Conservation (phyloP, 1,140 invertebrate genomes). For the Drosophila parabipectinata region DNA sequence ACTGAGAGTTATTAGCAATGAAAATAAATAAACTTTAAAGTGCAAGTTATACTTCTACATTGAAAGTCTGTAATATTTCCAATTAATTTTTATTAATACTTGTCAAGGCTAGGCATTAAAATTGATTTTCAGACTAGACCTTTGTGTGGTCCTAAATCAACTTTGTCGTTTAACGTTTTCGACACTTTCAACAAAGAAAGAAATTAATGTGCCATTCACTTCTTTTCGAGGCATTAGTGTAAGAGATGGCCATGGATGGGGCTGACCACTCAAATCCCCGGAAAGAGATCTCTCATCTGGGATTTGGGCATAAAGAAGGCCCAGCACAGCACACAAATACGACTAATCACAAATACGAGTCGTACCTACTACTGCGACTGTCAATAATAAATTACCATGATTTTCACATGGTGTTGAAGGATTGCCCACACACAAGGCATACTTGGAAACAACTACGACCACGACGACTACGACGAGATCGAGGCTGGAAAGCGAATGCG, state of each 20-base stretch:
- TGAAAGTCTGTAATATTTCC: background rate
- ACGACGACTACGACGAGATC: background rate
- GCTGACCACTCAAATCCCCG: conserved; percentile 19
- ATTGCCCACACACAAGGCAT: conserved; percentile 70
- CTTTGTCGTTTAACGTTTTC: conserved; percentile 36
- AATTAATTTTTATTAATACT: conserved; percentile 2
- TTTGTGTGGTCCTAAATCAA: conserved; percentile 25
- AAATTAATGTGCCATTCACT: conserved; percentile 39
- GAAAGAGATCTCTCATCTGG: conserved; percentile 9
- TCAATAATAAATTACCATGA: conserved; percentile 69
- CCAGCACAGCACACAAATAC: background rate
- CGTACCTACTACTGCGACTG: conserved; percentile 48
- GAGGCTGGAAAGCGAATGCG: conserved; percentile 70
- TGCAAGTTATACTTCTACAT: too few species aligned
- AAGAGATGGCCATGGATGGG: conserved; percentile 20
- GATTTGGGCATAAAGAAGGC: conserved; percentile 37
- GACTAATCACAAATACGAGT: conserved; percentile 49
- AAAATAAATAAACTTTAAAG: conserved; percentile 12
- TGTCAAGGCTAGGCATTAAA: background rate
- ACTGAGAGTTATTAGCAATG: conserved; percentile 15
- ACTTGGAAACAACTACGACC: conserved; percentile 26
- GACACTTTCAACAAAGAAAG: conserved; percentile 27
- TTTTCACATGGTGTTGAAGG: conserved; percentile 75
- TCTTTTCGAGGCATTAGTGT: conserved; percentile 3
- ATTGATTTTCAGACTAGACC: background rate